Evolutionary conservation across 2,797 vertebrate genomes (phyloP), one percentile per base, ranked within the genome.

Genomic region (Protonibea diacanthus): DNA sequence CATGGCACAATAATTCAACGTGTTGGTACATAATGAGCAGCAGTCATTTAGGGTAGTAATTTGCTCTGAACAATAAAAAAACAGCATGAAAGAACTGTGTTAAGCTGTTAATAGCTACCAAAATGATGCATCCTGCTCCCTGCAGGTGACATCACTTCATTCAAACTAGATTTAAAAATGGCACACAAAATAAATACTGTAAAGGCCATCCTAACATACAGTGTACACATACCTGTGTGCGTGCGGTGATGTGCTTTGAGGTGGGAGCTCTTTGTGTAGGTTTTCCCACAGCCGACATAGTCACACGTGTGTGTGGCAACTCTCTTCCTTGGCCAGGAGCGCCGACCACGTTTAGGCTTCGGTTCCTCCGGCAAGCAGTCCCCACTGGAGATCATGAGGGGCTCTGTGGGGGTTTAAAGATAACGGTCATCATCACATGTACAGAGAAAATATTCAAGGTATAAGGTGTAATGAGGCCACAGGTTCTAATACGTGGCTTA

Each of bases 231-330:
- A 99, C 98, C 98, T 97, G 98, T 99, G 95, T 99, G 98, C 9
- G 98, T 99, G 87, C 98, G 96, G 88, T 99, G 96, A 81, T 99
- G 98, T 0, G 98, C 98, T 91, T 99, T 99, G 81, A 99, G 97
- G 90, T 99, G 98, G 42, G 98, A 99, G 89, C 98, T 99, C 93
- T 99, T 99, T 20, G 98, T 99, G 89, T 99, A 99, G 0, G 98
- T 99, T 93, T 99, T 99, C 52, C 98, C 98, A 0, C 98, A 99
- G 86, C 98, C 98, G 0, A 96, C 96, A 0, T 98, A 99, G 91
- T 99, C 97, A 0, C 98, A 99, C 1, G 97, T 99, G 93, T 99
- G 98, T 0, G 97, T 97, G 59, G 98, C 98, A 0, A 97, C 97
- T 85, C 98, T 95, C 95, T 99, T 99, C 89, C 97, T 95, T 5